Evolutionary conservation across 1,140 invertebrate genomes (phyloP).

Genomic region (Papilio dardanus): DNA sequence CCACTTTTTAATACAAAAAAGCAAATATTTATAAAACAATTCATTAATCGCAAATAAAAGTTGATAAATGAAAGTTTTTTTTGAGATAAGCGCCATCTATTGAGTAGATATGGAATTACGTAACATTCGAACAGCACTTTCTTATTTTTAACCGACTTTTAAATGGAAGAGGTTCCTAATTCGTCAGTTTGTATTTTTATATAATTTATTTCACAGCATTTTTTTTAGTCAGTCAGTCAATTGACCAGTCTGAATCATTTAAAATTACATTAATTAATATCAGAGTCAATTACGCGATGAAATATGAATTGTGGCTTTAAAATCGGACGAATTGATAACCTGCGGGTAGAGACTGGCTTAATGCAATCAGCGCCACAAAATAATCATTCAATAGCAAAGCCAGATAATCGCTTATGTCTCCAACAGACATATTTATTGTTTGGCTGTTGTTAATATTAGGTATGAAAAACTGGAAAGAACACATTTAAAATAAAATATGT

Average conservation of each 20-base stretch:
- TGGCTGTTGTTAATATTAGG: not conserved
- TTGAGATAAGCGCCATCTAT: not conserved
- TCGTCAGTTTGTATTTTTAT: too few relatives aligned
- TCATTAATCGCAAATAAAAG: not conserved
- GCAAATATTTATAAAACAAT: not conserved
- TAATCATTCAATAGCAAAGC: constrained; percentile 4
- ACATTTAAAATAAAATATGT: too few relatives aligned
- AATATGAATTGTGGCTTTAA: constrained; percentile 42
- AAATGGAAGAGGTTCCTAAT: too few relatives aligned
- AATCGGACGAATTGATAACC: not conserved
- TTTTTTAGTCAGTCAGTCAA: not conserved
- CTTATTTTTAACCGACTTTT: not conserved
- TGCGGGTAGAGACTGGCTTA: too few relatives aligned
- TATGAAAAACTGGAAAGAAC: too few relatives aligned
- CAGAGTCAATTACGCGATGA: constrained; percentile 10
- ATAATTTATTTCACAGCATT: not conserved
- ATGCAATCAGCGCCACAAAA: constrained; percentile 16
- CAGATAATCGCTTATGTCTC: constrained; percentile 3
- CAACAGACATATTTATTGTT: not conserved
- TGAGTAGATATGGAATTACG: not conserved
- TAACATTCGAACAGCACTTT: not conserved
- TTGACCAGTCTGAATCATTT: not conserved
- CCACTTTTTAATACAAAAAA: too few relatives aligned
- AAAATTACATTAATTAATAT: not conserved
- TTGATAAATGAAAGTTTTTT: not conserved